Percentiles rank a stretch among this genome's conserved stretches.
phyloP scores from a whole-genome alignment of 2,113 vertebrate species.

The Neolamprologus hecqui region DNA sequence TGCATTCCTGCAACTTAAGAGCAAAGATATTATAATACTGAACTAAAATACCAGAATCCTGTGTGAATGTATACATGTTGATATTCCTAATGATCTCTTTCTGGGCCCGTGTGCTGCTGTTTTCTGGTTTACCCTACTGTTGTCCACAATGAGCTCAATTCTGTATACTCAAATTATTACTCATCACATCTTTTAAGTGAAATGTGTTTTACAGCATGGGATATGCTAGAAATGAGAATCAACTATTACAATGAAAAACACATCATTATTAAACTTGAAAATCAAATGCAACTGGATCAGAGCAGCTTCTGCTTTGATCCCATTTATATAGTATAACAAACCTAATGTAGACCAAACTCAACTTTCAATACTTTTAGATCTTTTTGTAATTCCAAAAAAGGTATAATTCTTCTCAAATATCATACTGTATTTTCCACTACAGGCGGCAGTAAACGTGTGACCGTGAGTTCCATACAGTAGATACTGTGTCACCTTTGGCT shows the following conservation, averaged over 20 bases:
- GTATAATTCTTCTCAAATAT: fast-evolving
- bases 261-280: not conserved
- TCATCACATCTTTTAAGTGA: fast-evolving
- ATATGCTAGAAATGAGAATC: fast-evolving
- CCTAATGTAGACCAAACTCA: not conserved
- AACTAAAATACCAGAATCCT: not conserved
- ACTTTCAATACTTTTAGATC: not conserved
- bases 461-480: fast-evolving
- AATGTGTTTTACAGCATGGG: fast-evolving
- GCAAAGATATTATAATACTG: fast-evolving
- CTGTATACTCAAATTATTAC: not conserved
- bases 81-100: not conserved
- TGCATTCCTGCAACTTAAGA: fast-evolving
- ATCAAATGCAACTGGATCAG: not conserved
- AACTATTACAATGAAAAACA: fast-evolving
- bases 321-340: fast-evolving
- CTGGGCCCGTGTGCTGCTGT: not conserved
- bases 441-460: fast-evolving
- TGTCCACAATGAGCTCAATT: fast-evolving
- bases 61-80: not conserved
- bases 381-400: not conserved
- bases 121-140: not conserved
- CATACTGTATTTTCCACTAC: not conserved
- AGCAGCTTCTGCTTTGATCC: not conserved
- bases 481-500: not conserved